Evolutionary conservation across 2,797 vertebrate species (phyloP).

Genomic region (Typhlichthys eigenmanni): DNA sequence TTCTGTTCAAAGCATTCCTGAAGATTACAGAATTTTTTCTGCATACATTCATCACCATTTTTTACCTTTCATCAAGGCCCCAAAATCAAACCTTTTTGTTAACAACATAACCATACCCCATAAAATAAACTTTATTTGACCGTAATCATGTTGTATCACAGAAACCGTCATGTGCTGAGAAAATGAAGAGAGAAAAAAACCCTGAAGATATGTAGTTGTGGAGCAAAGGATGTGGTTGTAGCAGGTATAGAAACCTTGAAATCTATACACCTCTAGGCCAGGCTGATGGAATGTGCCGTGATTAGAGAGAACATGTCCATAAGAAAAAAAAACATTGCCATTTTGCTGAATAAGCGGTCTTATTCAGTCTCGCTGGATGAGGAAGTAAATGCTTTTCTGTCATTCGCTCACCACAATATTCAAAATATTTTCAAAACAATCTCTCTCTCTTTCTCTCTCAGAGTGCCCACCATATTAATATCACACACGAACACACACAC

Average conservation of each 20-base stretch:
- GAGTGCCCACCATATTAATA: too few species aligned
- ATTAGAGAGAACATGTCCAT: constrained; percentile 5
- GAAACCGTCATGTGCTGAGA: constrained; percentile 14
- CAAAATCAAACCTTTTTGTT: constrained; percentile 38
- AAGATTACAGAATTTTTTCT: background rate
- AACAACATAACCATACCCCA: constrained; percentile 26
- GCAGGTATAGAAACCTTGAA: constrained; percentile 16
- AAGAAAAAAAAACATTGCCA: constrained; percentile 19
- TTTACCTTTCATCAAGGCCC: constrained; percentile 34
- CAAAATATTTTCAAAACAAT: constrained; percentile 34
- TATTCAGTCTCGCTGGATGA: constrained; percentile 16
- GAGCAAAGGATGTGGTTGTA: constrained; percentile 29
- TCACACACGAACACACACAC: background rate
- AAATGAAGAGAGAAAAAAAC: constrained; percentile 24
- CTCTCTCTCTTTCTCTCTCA: background rate
- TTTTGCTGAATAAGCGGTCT: constrained; percentile 40
- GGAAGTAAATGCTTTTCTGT: constrained; percentile 24
- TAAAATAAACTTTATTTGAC: constrained; percentile 35
- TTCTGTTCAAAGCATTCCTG: background rate
- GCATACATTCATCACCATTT: background rate
- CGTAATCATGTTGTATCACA: constrained; percentile 31
- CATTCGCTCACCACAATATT: constrained; percentile 31
- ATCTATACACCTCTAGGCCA: constrained; percentile 20
- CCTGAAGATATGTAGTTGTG: constrained; percentile 16
- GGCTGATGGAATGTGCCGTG: constrained; percentile 24